Evolutionary conservation across 2,797 vertebrate species (phyloP), one percentile per base, ranked within the genome.

Genomic region (Halcyon leucocephala): DNA sequence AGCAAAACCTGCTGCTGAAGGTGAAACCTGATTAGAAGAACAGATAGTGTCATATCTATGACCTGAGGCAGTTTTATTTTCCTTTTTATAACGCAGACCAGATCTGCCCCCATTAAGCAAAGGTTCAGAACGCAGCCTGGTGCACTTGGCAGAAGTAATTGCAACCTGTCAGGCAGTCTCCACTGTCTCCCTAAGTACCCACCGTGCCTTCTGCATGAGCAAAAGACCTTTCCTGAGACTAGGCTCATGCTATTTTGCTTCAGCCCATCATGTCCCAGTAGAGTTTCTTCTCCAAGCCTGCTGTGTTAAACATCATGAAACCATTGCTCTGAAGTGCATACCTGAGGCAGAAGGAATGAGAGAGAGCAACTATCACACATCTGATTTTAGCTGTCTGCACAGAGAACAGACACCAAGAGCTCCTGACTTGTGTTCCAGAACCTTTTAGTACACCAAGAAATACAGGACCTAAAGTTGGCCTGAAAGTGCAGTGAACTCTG

Each of bases 21-120:
- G 93, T 94, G 93, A 95, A 82, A 73, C 29, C 90, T 90, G 93
- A 93, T 96, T 84, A 97, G 87, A 90, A 21, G 60, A 90, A 79
- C 67, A 74, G 66, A 86, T 60, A 39, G 74, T 79, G 86, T 74
- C 91, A 25, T 46, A 93, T 76, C 77, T 77, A 52, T 89, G 88
- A 90, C 93, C 96, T 13, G 71, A 96, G 95, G 87, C 90, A 94
- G 73, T 94, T 95, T 88, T 31, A 17, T 21, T 89, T 78, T 70
- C 73, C 72, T 93, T 94, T 76, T 18, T 49, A 7, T 33, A 55
- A 60, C 80, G 91, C 83, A 15, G 74, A 95, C 65, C 88, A 94
- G 91, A 89, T 89, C 95, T 96, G 94, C 90, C 90, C 96, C 95
- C 95, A 96, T 97, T 95, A 96, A 96, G 90, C 64, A 93, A 77